phyloP scores from a whole-genome alignment of 2,113 vertebrate species.

The Vireo altiloquus region DNA sequence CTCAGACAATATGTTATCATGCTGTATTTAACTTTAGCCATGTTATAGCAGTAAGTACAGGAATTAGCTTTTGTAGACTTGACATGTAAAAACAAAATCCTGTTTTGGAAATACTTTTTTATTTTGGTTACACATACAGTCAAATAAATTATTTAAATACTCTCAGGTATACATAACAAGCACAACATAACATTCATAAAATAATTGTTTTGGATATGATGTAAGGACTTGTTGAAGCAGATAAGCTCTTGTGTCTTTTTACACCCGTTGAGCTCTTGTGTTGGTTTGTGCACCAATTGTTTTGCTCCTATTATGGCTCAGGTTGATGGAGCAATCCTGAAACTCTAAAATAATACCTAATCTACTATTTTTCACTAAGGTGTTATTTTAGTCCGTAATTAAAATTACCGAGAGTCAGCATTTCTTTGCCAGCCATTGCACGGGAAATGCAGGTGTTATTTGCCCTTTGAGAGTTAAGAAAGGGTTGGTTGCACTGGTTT shows the following conservation, averaged over 20 bases:
- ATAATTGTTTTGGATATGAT: not conserved
- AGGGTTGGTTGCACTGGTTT: not conserved
- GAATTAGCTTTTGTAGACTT: constrained; percentile 19
- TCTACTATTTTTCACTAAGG: constrained; percentile 24
- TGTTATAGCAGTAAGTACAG: constrained; percentile 1
- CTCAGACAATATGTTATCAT: constrained; percentile 53
- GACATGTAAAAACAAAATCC: not conserved
- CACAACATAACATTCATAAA: not conserved
- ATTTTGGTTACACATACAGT: not conserved
- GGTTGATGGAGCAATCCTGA: not conserved
- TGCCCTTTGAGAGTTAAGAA: not conserved
- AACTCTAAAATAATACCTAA: constrained; percentile 31
- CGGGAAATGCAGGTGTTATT: constrained; percentile 44
- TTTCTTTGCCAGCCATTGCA: not conserved
- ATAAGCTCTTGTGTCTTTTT: not conserved
- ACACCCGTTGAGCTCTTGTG: not conserved
- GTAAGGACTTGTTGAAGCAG: not conserved
- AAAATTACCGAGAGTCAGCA: constrained; percentile 20
- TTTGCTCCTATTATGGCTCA: not conserved
- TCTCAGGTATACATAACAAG: not conserved
- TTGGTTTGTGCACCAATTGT: not conserved
- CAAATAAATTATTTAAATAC: not conserved
- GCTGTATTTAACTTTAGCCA: constrained; percentile 17
- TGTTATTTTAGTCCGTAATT: constrained; percentile 56
- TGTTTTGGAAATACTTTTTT: not conserved